Conservation (phyloP, 1,140 invertebrate species). For the Coenobita brevimanus region DNA sequence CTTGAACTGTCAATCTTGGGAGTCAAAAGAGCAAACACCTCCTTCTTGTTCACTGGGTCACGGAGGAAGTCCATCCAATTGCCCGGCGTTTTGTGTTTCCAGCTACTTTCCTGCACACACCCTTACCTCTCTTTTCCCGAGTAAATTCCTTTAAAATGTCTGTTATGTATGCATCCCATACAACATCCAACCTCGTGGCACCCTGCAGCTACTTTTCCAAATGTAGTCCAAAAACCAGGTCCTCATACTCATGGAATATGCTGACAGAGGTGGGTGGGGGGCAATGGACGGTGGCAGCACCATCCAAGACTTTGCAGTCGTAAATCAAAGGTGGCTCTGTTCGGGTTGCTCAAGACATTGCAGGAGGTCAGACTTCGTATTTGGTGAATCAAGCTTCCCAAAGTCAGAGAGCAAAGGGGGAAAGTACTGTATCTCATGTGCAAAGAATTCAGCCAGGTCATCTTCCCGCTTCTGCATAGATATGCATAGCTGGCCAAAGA, state of each 20-base stretch:
- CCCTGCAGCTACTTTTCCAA: background rate
- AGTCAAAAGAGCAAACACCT: constrained; percentile 21
- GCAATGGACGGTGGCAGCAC: too few relatives aligned
- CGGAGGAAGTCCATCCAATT: constrained; percentile 18
- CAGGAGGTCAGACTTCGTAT: constrained; percentile 16
- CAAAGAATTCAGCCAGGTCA: constrained; percentile 9
- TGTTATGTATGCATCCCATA: constrained; percentile 17
- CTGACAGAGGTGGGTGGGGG: background rate
- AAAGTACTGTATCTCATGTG: constrained; percentile 18
- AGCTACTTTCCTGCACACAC: constrained; percentile 7
- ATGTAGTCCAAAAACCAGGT: background rate
- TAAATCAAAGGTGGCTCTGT: too few relatives aligned
- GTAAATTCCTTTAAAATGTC: constrained; percentile 22
- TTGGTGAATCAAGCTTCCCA: background rate
- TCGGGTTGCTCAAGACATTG: too few relatives aligned
- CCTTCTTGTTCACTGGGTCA: constrained; percentile 13
- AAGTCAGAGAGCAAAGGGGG: constrained; percentile 11
- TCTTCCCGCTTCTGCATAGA: constrained; percentile 22
- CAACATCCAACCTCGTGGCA: constrained; percentile 6
- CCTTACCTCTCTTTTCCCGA: constrained; percentile 21
- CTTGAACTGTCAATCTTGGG: background rate
- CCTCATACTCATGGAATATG: constrained; percentile 1
- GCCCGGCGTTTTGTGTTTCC: background rate
- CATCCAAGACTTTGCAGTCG: too few relatives aligned
- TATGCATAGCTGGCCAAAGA: constrained; percentile 3